These are phyloP conservation scores for Ginglymostoma cirratum DNA, from an alignment of 2,113 vertebrate genomes.

Conservation along the genomic window DNA sequence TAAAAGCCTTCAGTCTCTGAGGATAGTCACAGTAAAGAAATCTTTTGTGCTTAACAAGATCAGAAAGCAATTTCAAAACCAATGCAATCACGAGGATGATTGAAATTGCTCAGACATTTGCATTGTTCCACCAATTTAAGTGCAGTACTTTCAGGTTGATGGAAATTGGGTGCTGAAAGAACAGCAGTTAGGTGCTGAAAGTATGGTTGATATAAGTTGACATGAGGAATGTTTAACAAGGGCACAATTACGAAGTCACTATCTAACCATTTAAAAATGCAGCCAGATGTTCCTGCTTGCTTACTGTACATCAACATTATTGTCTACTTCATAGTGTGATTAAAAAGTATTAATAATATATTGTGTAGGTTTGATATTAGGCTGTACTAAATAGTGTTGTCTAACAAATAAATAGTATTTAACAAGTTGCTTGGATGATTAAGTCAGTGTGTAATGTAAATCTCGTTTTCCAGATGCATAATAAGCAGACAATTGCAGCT, in stretches of 20 bases:
- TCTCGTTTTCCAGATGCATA: not conserved
- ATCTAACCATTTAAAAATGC: not conserved
- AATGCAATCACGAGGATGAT: not conserved
- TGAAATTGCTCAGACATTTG: not conserved
- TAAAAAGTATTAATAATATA: not conserved
- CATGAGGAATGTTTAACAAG: not conserved
- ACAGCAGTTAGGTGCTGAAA: not conserved
- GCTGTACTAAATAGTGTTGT: not conserved
- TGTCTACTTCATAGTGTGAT: not conserved
- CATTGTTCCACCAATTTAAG: not conserved
- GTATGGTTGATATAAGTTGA: not conserved
- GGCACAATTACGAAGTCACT: not conserved
- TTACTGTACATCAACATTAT: not conserved
- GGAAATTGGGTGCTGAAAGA: not conserved
- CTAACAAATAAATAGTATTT: not conserved
- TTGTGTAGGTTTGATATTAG: not conserved
- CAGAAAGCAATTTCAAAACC: not conserved
- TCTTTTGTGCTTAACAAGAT: not conserved
- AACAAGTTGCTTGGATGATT: constrained; percentile 11
- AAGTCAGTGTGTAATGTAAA: not conserved
- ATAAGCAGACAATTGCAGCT: not conserved
- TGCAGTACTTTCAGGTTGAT: not conserved
- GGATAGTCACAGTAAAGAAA: not conserved
- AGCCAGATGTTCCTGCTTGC: not conserved
- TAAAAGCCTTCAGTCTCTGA: too few relatives aligned